Conservation (phyloP, 2,113 vertebrate genomes). For the Rhombomys opimus region DNA sequence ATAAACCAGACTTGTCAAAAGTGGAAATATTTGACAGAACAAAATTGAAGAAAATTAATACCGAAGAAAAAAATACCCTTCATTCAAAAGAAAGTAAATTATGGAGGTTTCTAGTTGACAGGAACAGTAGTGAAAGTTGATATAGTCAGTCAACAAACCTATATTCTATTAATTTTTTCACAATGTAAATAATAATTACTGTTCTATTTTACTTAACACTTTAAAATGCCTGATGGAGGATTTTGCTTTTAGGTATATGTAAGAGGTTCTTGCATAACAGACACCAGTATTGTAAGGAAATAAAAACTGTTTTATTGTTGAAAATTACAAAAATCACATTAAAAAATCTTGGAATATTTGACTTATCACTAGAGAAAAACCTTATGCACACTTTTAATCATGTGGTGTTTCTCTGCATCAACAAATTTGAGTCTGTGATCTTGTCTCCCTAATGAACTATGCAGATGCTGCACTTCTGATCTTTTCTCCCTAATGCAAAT, state of each 20-base stretch:
- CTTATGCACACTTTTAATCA: neutral
- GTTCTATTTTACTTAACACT: neutral
- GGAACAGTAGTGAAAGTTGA: conserved; percentile 1
- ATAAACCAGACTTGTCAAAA: conserved; percentile 94
- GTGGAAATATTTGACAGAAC: conserved; percentile 90
- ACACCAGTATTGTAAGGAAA: neutral
- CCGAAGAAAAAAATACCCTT: conserved; percentile 88
- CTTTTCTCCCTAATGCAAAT: conserved; percentile 12
- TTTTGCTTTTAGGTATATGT: neutral
- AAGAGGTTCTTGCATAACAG: conserved; percentile 2
- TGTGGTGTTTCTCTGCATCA: conserved; percentile 28
- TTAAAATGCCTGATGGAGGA: conserved; percentile 46
- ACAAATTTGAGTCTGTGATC: neutral
- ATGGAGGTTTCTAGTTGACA: neutral
- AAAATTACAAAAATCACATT: conserved; percentile 36
- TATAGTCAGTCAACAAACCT: conserved; percentile 32
- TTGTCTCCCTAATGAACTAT: neutral
- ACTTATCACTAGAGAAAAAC: neutral
- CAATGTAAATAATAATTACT: conserved; percentile 34
- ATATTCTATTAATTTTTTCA: conserved; percentile 28
- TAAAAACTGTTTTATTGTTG: conserved; percentile 10
- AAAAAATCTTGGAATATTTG: conserved; percentile 16
- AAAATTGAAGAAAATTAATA: conserved; percentile 89
- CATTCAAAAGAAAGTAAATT: conserved; percentile 89
- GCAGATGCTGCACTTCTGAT: neutral